Evolutionary conservation across 2,797 vertebrate genomes (phyloP).

Genomic region (Falco columbarius): DNA sequence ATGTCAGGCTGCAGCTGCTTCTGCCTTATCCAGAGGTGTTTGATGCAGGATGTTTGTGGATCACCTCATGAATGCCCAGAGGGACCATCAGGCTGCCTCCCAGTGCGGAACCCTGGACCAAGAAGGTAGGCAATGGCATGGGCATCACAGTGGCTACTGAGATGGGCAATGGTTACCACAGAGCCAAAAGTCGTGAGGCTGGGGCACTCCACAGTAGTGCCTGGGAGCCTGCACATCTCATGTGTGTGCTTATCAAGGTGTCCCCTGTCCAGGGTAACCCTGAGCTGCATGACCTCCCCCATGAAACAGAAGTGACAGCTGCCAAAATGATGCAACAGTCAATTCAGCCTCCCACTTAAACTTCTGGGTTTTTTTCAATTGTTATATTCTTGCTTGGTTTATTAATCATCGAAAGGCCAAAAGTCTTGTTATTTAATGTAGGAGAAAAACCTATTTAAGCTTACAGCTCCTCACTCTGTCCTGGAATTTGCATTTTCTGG

Average conservation of each 20-base stretch:
- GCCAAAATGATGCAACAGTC: not conserved
- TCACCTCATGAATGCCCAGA: not conserved
- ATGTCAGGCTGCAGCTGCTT: not conserved
- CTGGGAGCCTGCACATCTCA: not conserved
- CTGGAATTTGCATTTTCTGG: conserved; percentile 1
- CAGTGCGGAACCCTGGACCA: accelerated
- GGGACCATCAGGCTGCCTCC: not conserved
- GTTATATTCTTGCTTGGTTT: not conserved
- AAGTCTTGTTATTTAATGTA: not conserved
- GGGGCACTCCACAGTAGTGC: not conserved
- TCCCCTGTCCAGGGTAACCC: not conserved
- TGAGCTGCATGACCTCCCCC: not conserved
- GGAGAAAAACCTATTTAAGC: not conserved
- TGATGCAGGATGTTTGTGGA: not conserved
- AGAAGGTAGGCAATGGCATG: not conserved
- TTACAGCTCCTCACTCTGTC: not conserved
- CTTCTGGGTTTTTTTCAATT: not conserved
- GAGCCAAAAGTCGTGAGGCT: not conserved
- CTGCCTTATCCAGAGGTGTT: not conserved
- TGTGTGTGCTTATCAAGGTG: not conserved
- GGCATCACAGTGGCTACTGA: not conserved
- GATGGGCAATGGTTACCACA: not conserved
- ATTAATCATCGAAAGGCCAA: not conserved
- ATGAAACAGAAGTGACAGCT: not conserved
- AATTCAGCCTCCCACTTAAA: not conserved